Evolutionary conservation across 1,140 invertebrate genomes (phyloP).

Genomic region (Aphaenogaster floridana): DNA sequence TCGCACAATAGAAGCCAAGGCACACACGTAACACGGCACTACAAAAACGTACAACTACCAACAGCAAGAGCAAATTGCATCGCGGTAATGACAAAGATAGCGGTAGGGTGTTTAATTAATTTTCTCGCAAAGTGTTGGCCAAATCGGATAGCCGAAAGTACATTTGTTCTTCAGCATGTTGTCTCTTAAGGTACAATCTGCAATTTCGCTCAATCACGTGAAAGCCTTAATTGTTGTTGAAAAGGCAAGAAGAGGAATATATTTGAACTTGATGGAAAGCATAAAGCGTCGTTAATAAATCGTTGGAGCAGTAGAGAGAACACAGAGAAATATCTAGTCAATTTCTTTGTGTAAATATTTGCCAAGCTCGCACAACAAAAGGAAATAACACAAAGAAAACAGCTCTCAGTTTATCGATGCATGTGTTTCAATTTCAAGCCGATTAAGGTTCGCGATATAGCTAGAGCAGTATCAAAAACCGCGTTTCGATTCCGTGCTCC

Average conservation of each 20-base stretch:
- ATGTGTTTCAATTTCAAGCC: slow-evolving; percentile 15
- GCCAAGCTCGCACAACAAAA: not conserved
- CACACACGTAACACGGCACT: slow-evolving; percentile 30
- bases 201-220: not conserved
- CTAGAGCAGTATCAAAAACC: not conserved
- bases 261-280: not conserved
- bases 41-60: slow-evolving; percentile 47
- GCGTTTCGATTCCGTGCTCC: not conserved
- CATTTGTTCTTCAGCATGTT: slow-evolving; percentile 13
- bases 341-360: slow-evolving; percentile 17
- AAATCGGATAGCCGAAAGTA: slow-evolving; percentile 21
- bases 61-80: slow-evolving; percentile 28
- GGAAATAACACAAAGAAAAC: not conserved
- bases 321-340: not conserved
- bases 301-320: not conserved
- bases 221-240: not conserved
- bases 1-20: slow-evolving; percentile 40
- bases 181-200: not conserved
- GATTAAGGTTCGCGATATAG: not conserved
- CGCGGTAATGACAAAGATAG: slow-evolving; percentile 27
- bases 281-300: not conserved
- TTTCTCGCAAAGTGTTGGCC: slow-evolving; percentile 36
- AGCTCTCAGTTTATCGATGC: slow-evolving; percentile 15
- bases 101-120: slow-evolving; percentile 54
- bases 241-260: not conserved